phyloP scores from a whole-genome alignment of 2,888 invertebrate genomes.

The Rotaria socialis region DNA sequence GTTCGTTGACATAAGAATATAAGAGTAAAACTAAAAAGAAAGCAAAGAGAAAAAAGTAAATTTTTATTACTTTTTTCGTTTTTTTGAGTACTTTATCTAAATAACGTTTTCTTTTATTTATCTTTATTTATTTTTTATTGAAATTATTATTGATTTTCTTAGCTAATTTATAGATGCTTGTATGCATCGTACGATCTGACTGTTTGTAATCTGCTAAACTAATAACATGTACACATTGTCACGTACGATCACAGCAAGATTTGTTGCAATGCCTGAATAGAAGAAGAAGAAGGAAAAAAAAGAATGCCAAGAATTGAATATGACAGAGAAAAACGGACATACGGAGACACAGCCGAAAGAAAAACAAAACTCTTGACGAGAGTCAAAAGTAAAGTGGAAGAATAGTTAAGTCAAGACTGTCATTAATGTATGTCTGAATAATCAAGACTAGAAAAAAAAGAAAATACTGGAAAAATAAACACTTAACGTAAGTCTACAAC shows the following conservation, averaged over 20 bases:
- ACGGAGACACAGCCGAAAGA: background rate
- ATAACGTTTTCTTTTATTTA: background rate
- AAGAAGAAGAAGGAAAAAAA: background rate
- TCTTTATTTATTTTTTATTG: background rate
- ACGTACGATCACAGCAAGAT: background rate
- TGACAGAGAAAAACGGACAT: background rate
- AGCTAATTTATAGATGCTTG: background rate
- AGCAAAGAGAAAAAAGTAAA: background rate
- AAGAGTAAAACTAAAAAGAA: background rate
- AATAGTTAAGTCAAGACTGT: background rate
- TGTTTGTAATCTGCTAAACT: background rate
- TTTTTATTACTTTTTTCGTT: background rate
- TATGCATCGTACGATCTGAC: background rate
- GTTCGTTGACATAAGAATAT: background rate
- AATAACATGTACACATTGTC: background rate
- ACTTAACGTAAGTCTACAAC: background rate
- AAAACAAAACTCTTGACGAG: slow-evolving; percentile 22
- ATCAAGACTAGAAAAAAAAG: background rate
- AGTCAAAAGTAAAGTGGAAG: background rate
- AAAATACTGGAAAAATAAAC: background rate
- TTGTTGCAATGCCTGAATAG: background rate
- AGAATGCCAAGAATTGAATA: background rate
- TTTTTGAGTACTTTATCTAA: background rate
- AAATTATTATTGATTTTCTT: background rate
- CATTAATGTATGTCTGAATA: background rate